Percentiles rank a stretch among this genome's conserved stretches.
Conservation (phyloP, 2,113 vertebrate species). For the Myotis davidii region DNA sequence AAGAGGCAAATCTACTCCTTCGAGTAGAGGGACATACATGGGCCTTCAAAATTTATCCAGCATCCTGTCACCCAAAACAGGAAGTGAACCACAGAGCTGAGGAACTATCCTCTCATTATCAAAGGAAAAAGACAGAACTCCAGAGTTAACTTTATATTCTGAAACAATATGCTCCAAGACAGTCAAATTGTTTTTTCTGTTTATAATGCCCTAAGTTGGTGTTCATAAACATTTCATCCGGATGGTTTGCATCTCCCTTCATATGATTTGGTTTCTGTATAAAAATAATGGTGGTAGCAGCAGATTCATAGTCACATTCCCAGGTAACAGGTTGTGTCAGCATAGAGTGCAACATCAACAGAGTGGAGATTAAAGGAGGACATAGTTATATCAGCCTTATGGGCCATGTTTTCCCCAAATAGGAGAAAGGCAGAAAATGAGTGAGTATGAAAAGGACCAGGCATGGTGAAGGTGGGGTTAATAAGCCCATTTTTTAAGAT, state of each 20-base stretch:
- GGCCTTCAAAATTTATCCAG: conserved; percentile 70
- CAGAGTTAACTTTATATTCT: conserved; percentile 33
- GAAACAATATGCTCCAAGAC: conserved; percentile 45
- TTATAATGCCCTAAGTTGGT: conserved; percentile 41
- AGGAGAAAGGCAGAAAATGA: neutral
- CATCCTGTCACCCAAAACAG: conserved; percentile 77
- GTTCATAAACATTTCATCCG: conserved; percentile 67
- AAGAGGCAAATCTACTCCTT: conserved; percentile 74
- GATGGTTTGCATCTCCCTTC: neutral
- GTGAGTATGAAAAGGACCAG: neutral
- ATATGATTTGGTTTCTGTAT: conserved; percentile 26
- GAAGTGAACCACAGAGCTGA: conserved; percentile 72
- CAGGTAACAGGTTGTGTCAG: conserved; percentile 7
- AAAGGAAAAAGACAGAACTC: conserved; percentile 74
- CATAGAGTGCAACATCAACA: neutral
- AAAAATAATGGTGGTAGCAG: conserved; percentile 52
- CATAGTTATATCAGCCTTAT: neutral
- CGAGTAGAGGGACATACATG: conserved; percentile 26
- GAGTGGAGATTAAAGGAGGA: conserved; percentile 40
- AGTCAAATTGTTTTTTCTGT: conserved; percentile 54
- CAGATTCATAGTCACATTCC: neutral
- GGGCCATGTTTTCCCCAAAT: neutral
- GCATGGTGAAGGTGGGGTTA: neutral
- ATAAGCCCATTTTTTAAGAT: neutral
- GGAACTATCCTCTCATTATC: conserved; percentile 72